These are phyloP conservation scores for Sinocyclocheilus maitianheensis DNA, from an alignment of 2,113 vertebrate genomes.

Conservation along the genomic window DNA sequence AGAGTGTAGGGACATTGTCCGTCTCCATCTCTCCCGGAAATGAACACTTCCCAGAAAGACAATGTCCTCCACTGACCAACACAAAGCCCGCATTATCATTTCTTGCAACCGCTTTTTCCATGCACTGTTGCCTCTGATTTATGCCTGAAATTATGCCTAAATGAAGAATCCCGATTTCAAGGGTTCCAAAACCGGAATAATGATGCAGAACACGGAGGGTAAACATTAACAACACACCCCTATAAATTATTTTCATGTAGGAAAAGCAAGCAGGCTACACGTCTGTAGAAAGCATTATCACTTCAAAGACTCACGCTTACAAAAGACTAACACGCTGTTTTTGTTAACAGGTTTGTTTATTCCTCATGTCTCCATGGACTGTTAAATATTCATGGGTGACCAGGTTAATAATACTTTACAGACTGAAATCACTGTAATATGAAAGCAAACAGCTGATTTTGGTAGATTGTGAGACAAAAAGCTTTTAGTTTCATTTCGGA, in stretches of 20 bases:
- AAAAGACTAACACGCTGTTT: not conserved
- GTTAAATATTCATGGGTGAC: not conserved
- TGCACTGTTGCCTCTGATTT: not conserved
- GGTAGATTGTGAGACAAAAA: no score
- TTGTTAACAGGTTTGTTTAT: not conserved
- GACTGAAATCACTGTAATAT: not conserved
- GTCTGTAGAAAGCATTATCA: not conserved
- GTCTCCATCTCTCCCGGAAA: not conserved
- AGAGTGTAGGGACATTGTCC: not conserved
- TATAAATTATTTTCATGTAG: conserved; percentile 19
- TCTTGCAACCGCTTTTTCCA: not conserved
- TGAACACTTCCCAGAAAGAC: not conserved
- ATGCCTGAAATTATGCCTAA: not conserved
- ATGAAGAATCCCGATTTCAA: conserved; percentile 9
- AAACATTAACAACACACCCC: conserved; percentile 20
- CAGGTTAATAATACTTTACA: not conserved
- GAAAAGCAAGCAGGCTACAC: not conserved
- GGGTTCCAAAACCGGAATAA: conserved; percentile 2
- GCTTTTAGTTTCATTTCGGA: no score
- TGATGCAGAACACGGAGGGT: not conserved
- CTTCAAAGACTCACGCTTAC: not conserved
- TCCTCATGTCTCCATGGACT: not conserved
- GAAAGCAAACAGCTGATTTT: not conserved
- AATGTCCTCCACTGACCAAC: not conserved
- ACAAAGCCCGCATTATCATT: not conserved